Percentiles rank a stretch among this genome's conserved stretches.
phyloP scores from a whole-genome alignment of 2,113 vertebrate genomes.

The Amblyopsis rosae region DNA sequence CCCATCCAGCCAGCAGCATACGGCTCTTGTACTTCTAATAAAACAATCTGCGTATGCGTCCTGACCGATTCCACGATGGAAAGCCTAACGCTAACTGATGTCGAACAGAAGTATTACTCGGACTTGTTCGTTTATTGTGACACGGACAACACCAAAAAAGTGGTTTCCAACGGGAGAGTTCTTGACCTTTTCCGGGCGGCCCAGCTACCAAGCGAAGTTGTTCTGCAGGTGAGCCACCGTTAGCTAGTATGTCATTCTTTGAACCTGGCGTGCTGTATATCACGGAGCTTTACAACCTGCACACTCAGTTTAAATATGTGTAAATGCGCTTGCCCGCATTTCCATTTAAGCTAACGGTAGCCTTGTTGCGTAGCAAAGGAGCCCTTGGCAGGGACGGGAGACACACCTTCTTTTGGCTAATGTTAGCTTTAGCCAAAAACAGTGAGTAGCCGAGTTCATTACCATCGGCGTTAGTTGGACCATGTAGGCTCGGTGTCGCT shows the following conservation, averaged over 20 bases:
- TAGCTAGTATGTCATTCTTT: neutral
- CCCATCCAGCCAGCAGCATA: constrained; percentile 52
- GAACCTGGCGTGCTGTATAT: neutral
- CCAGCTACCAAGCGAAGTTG: constrained; percentile 92
- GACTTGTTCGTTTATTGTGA: constrained; percentile 97
- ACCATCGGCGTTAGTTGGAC: neutral
- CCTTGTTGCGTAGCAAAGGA: constrained; percentile 51
- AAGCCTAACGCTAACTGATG: constrained; percentile 91
- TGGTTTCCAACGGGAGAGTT: constrained; percentile 90
- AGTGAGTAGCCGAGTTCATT: constrained; percentile 3
- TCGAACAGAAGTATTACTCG: constrained; percentile 96
- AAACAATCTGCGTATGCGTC: constrained; percentile 37
- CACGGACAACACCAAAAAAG: constrained; percentile 96
- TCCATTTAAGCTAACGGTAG: constrained; percentile 31
- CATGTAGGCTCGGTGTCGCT: neutral
- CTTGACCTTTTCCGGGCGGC: constrained; percentile 96
- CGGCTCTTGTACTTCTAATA: constrained; percentile 48
- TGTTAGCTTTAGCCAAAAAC: constrained; percentile 46
- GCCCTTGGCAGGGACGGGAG: constrained; percentile 33
- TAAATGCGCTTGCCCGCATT: constrained; percentile 32
- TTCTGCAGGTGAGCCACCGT: constrained; percentile 85
- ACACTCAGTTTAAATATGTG: neutral
- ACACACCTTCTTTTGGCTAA: constrained; percentile 73
- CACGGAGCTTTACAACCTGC: neutral
- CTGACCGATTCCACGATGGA: constrained; percentile 80